Base-by-base conservation (phyloP, 1,140 invertebrate genomes). In the Conus ventricosus region DNA sequence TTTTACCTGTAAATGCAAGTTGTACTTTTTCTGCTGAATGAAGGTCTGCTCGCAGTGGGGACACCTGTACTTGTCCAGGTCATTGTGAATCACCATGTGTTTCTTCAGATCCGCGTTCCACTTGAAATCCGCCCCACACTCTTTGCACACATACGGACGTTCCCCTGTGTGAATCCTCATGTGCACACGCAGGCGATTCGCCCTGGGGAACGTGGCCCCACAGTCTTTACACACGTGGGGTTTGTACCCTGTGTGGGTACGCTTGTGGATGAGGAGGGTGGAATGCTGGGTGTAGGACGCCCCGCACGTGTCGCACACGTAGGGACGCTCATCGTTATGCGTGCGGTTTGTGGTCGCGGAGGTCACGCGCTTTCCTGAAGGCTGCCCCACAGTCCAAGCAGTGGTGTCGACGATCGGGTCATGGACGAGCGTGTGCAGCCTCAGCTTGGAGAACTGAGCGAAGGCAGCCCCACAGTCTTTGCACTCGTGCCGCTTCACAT, bases 241-340 rank as follows among this genome's bases (percentile, higher is more conserved):
- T 51, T 87, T 89, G 57, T 89, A 80, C 2, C 89, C 89, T 13
- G 87, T 88, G 75, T 91, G 90, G 17, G 80, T 89, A 57, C 90
- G 83, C 17, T 85, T 71, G 71, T 91, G 90, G 51, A 83, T 85
- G n/a, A 84, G 57, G 25, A 91, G 84, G 4, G 87, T 83, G 63
- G 60, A 54, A 39, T 88, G 78, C 15, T 75, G 63, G 39, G 88
- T 67, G 75, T 87, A 89, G 75, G 53, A 27, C 90, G 98, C 96
- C 87, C 96, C 96, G 93, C 98, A 99, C n/a, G 97, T 96, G 8
- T 95, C 93, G 93, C 98, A 99, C 1, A 96, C 97, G 95, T 99
- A 99, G 93, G 98, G 98, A 95, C 98, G 99, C 94, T 99, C 98
- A 4, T 98, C 98, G 0, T 97, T 89, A 67, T 91, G 89, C 8